A percentile compares a stretch with the other conserved stretches of the same genome.
phyloP scores from a whole-genome alignment of 2,797 vertebrate species.

The Cynodonichthys magdalenae region DNA sequence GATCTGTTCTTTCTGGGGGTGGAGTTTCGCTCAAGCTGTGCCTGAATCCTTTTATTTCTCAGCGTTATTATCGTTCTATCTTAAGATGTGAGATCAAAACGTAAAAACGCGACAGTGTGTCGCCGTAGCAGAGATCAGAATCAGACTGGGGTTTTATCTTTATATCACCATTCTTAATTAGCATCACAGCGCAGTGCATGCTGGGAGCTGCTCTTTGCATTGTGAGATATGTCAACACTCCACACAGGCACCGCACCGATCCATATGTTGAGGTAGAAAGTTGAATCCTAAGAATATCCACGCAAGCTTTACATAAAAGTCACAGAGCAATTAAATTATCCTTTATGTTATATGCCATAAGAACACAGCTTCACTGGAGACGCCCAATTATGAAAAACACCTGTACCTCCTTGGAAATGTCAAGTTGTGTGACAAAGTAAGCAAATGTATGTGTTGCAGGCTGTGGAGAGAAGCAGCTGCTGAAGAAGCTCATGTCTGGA shows the following conservation, averaged over 20 bases:
- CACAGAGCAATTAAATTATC: conserved; percentile 42
- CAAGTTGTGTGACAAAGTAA: conserved; percentile 60
- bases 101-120: conserved; percentile 54
- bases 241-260: background rate
- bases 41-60: conserved; percentile 22
- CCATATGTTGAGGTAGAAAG: conserved; percentile 32
- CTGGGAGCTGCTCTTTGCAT: conserved; percentile 38
- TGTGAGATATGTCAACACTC: conserved; percentile 18
- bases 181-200: conserved; percentile 34
- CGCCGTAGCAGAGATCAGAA: conserved; percentile 71
- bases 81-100: conserved; percentile 74
- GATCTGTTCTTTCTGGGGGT: conserved; percentile 50
- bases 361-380: conserved; percentile 63
- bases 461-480: conserved; percentile 40
- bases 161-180: conserved; percentile 72
- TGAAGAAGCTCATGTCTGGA: conserved; percentile 48
- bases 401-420: conserved; percentile 79
- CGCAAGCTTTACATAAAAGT: conserved; percentile 49
- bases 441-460: conserved; percentile 28
- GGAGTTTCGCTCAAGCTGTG: conserved; percentile 22
- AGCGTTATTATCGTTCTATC: conserved; percentile 68
- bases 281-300: conserved; percentile 34
- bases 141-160: conserved; percentile 62
- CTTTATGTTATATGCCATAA: conserved; percentile 66
- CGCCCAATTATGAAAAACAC: conserved; percentile 67